Conservation (phyloP, 2,888 invertebrate species). For the Drosophila algonquin region DNA sequence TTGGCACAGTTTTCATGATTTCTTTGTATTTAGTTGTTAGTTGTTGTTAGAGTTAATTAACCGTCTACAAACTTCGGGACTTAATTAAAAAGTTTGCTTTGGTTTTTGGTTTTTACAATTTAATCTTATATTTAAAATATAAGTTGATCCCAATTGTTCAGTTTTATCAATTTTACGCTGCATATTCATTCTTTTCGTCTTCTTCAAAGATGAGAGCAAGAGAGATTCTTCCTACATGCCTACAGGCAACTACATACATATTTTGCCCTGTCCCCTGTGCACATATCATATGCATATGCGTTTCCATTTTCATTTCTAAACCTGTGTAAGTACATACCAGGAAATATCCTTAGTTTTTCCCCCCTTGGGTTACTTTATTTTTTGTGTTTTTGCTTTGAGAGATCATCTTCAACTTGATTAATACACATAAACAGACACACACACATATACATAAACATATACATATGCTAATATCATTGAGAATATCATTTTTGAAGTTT, state of each 20-base stretch:
- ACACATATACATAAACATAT: slow-evolving; percentile 53
- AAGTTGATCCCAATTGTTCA: slow-evolving; percentile 84
- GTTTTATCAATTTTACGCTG: slow-evolving; percentile 81
- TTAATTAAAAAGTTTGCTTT: slow-evolving; percentile 47
- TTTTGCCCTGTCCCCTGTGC: slow-evolving; percentile 6
- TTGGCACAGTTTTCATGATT: slow-evolving; percentile 60
- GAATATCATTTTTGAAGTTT: slow-evolving; percentile 20
- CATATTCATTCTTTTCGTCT: slow-evolving; percentile 69
- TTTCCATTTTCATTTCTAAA: slow-evolving; percentile 15
- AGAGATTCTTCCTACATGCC: slow-evolving; percentile 54
- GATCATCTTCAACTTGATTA: slow-evolving; percentile 49
- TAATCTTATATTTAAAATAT: slow-evolving; percentile 83
- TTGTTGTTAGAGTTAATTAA: slow-evolving; percentile 32
- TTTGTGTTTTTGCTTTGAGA: slow-evolving; percentile 5
- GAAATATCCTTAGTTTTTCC: slow-evolving; percentile 23
- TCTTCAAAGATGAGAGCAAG: slow-evolving; percentile 57
- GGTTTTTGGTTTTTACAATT: slow-evolving; percentile 71
- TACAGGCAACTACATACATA: slow-evolving; percentile 18
- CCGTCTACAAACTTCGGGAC: slow-evolving; percentile 40
- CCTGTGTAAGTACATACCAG: slow-evolving; percentile 25
- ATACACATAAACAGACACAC: slow-evolving; percentile 83
- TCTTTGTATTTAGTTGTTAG: slow-evolving; percentile 18
- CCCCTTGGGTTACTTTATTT: background rate
- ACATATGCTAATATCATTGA: slow-evolving; percentile 34
- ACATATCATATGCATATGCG: background rate